A percentile compares a stretch with the other conserved stretches of the same genome.
Conservation (phyloP, 2,113 vertebrate genomes). For the Lycaon pictus region DNA sequence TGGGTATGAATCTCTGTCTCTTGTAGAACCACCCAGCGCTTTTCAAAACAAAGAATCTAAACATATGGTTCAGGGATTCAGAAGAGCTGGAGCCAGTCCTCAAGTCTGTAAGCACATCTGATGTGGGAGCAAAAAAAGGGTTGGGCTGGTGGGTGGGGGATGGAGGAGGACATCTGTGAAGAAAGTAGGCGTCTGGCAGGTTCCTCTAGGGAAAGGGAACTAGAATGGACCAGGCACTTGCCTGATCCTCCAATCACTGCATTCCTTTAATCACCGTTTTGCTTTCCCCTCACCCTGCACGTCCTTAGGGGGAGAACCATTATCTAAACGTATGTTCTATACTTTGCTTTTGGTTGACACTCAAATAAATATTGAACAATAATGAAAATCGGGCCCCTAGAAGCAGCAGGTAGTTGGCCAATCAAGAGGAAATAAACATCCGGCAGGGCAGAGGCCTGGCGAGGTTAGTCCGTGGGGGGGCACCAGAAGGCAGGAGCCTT, state of each 20-base stretch:
- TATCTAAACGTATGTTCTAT: not conserved
- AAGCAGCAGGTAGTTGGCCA: not conserved
- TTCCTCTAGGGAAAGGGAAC: not conserved
- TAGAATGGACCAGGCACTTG: too few relatives aligned
- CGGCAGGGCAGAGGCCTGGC: not conserved
- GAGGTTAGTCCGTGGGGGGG: not conserved
- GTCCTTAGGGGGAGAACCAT: not conserved
- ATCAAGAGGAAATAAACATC: not conserved
- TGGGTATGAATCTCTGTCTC: not conserved
- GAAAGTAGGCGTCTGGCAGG: not conserved
- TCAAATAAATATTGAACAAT: constrained; percentile 9
- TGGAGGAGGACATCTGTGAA: not conserved
- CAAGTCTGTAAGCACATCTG: not conserved
- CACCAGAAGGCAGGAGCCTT: not conserved
- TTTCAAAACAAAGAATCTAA: constrained; percentile 42
- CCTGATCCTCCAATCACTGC: not conserved
- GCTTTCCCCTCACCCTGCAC: not conserved
- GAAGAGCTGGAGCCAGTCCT: not conserved
- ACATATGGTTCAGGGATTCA: not conserved
- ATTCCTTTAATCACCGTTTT: not conserved
- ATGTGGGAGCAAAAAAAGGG: not conserved
- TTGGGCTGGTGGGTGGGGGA: not conserved
- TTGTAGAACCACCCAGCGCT: not conserved
- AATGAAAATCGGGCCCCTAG: not conserved
- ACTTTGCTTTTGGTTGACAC: not conserved